Conservation (phyloP, 2,797 vertebrate species). For the Heterohyrax brucei region DNA sequence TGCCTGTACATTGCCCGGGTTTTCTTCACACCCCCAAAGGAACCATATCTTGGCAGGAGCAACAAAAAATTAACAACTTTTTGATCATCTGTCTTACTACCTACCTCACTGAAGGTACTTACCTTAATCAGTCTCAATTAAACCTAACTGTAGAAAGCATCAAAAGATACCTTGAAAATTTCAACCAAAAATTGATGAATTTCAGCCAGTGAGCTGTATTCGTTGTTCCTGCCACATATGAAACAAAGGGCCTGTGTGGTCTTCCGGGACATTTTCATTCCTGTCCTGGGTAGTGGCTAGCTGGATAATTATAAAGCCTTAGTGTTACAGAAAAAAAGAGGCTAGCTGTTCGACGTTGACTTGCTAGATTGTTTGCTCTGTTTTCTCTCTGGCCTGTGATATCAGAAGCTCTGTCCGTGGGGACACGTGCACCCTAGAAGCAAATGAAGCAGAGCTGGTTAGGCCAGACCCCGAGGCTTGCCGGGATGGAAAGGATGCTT, state of each 20-base stretch:
- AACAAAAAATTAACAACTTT: not conserved
- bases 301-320: not conserved
- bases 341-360: slow-evolving; percentile 22
- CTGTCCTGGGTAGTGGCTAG: not conserved
- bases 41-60: not conserved
- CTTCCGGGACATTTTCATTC: not conserved
- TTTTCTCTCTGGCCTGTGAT: slow-evolving; percentile 48
- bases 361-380: not conserved
- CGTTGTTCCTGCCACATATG: not conserved
- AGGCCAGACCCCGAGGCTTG: not conserved
- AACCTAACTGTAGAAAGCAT: not conserved
- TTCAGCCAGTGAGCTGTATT: not conserved
- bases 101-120: not conserved
- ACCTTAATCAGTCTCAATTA: not conserved
- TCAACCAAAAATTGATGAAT: not conserved
- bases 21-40: not conserved
- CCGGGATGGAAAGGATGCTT: not conserved
- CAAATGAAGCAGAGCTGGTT: not conserved
- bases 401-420: not conserved
- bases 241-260: slow-evolving; percentile 13
- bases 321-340: slow-evolving; percentile 51
- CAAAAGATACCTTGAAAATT: not conserved
- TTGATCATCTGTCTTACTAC: not conserved
- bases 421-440: slow-evolving; percentile 38
- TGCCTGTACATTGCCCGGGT: not conserved